phyloP scores from a whole-genome alignment of 2,113 vertebrate species.

The Equus przewalskii region DNA sequence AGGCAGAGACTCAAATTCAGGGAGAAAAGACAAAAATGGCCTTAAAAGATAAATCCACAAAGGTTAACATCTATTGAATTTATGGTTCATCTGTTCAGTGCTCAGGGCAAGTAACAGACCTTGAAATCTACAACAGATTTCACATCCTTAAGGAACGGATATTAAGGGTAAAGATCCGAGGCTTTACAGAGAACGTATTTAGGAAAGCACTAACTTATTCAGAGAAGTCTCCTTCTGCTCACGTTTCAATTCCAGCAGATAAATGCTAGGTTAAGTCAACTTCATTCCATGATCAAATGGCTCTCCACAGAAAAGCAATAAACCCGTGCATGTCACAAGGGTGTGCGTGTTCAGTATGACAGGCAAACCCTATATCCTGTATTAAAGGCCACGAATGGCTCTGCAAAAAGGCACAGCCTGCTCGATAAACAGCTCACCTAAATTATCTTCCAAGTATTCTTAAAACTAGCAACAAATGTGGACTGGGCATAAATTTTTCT shows the following conservation, averaged over 20 bases:
- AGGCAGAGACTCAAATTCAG: conserved; percentile 12
- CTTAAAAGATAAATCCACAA: conserved; percentile 70
- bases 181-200: conserved; percentile 49
- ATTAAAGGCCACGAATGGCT: conserved; percentile 18
- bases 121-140: conserved; percentile 78
- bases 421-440: neutral
- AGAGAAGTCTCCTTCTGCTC: conserved; percentile 67
- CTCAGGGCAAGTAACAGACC: conserved; percentile 71
- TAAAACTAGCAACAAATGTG: conserved; percentile 36
- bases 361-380: neutral
- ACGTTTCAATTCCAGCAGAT: conserved; percentile 57
- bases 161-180: conserved; percentile 68
- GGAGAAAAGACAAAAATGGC: conserved; percentile 38
- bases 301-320: neutral
- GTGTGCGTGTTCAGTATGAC: neutral
- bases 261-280: conserved; percentile 50
- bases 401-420: neutral
- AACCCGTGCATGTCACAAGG: neutral
- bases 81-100: conserved; percentile 65
- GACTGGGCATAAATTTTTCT: neutral
- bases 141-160: conserved; percentile 65
- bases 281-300: neutral
- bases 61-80: conserved; percentile 69
- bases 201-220: conserved; percentile 62
- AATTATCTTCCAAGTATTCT: conserved; percentile 14